Percentiles rank a stretch among this genome's conserved stretches.
Evolutionary conservation across 1,140 invertebrate genomes (phyloP).

Genomic region (Drosophila nannoptera): DNA sequence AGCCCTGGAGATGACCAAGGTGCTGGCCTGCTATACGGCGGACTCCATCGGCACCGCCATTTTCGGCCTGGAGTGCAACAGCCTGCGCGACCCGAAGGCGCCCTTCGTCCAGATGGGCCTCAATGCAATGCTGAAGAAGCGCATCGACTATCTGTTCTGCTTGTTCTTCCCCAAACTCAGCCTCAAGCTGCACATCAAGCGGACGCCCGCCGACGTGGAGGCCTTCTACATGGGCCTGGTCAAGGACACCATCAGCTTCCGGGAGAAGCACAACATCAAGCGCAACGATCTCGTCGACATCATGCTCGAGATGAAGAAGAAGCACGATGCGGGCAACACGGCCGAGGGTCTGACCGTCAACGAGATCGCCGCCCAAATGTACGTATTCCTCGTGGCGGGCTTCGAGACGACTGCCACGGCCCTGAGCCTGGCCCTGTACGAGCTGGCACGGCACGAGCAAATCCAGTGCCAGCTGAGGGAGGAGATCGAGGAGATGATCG

Average conservation of each 20-base stretch:
- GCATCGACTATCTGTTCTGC: conserved; percentile 36
- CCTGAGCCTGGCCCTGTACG: conserved; percentile 81
- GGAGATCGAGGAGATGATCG: conserved; percentile 80
- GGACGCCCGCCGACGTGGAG: conserved; percentile 43
- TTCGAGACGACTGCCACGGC: conserved; percentile 81
- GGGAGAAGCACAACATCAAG: conserved; percentile 69
- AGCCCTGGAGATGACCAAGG: conserved; percentile 70
- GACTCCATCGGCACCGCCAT: conserved; percentile 76
- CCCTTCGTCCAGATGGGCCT: conserved; percentile 78
- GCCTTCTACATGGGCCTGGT: conserved; percentile 76
- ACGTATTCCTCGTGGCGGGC: conserved; percentile 79
- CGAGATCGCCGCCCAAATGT: conserved; percentile 59
- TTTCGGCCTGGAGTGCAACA: conserved; percentile 80
- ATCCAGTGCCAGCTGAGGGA: conserved; percentile 81
- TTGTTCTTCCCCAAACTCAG: conserved; percentile 43
- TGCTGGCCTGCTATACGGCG: conserved; percentile 78
- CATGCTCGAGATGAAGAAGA: conserved; percentile 70
- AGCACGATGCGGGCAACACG: conserved; percentile 48
- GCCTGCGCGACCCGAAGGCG: conserved; percentile 74
- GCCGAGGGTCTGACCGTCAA: conserved; percentile 46
- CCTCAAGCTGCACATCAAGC: conserved; percentile 31
- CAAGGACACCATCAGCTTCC: conserved; percentile 68
- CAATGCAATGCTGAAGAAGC: conserved; percentile 37
- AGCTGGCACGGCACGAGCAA: conserved; percentile 82
- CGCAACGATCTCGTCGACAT: conserved; percentile 78